Conservation (phyloP, 2,888 invertebrate species). For the Meiosimyza decipiens region DNA sequence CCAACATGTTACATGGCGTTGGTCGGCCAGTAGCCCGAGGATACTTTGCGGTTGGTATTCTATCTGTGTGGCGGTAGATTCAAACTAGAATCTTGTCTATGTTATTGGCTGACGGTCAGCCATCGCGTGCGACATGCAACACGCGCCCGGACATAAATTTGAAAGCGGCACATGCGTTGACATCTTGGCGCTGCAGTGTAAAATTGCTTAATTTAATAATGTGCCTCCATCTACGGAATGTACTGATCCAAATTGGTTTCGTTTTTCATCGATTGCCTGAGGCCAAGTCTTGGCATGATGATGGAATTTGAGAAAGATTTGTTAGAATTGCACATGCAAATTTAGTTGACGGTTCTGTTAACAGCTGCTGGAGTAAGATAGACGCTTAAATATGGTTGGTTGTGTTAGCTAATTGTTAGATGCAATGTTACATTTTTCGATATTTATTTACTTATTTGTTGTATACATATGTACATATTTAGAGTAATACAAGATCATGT, state of each 20-base stretch:
- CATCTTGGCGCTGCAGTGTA: slow-evolving; percentile 10
- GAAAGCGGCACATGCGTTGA: background rate
- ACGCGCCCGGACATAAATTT: slow-evolving; percentile 1
- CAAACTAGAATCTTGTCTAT: background rate
- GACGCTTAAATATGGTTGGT: no score
- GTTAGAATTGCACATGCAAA: slow-evolving; percentile 30
- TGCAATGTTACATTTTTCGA: no score
- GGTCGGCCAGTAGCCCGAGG: slow-evolving; percentile 3
- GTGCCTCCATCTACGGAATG: background rate
- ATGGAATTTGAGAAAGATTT: slow-evolving; percentile 21
- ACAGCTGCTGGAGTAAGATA: no score
- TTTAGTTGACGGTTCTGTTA: slow-evolving; percentile 7
- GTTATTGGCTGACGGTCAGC: background rate
- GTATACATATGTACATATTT: no score
- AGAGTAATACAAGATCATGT: no score
- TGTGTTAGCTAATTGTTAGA: no score
- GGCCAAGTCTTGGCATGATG: background rate
- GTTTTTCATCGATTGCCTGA: slow-evolving; percentile 30
- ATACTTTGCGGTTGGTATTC: slow-evolving; percentile 8
- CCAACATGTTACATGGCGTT: no score
- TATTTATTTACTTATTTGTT: no score
- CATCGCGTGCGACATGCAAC: slow-evolving; percentile 16
- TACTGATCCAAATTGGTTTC: slow-evolving; percentile 19
- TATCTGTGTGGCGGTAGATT: background rate
- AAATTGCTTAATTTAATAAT: slow-evolving; percentile 32